These are phyloP conservation scores for Nasua narica DNA, from an alignment of 2,797 vertebrate genomes.

Conservation along the genomic window DNA sequence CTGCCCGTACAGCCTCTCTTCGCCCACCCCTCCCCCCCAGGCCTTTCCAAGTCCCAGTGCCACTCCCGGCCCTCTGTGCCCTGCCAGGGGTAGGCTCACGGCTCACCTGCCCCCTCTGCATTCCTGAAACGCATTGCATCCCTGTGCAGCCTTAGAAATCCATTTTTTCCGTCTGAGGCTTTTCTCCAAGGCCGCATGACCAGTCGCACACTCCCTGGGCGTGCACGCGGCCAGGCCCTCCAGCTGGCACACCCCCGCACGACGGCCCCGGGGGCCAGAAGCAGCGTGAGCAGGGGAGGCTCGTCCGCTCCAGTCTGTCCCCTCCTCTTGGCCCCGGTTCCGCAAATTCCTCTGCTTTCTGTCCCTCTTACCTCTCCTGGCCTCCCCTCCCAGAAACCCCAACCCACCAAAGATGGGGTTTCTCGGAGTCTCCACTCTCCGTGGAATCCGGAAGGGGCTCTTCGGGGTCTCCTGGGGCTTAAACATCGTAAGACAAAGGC, in stretches of 20 bases:
- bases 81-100: not conserved
- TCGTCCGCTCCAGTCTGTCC: not conserved
- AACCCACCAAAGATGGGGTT: fast-evolving
- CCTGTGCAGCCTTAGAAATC: not conserved
- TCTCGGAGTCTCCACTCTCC: no score
- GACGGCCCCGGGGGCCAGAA: not conserved
- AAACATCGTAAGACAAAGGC: not conserved
- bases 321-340: no score
- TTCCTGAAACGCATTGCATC: not conserved
- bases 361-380: fast-evolving
- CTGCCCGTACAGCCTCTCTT: not conserved
- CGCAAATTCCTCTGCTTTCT: not conserved
- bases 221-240: fast-evolving
- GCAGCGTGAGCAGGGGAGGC: not conserved
- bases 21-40: fast-evolving
- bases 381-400: not conserved
- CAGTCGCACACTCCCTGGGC: no score
- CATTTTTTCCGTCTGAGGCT: not conserved
- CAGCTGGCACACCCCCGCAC: fast-evolving
- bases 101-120: not conserved
- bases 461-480: no score
- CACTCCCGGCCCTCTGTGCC: not conserved
- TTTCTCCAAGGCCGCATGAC: not conserved
- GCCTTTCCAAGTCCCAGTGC: no score
- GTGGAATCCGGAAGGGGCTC: not conserved